These are phyloP conservation scores for Nemotelus nigrinus DNA, from an alignment of 2,888 invertebrate genomes.

Conservation along the genomic window DNA sequence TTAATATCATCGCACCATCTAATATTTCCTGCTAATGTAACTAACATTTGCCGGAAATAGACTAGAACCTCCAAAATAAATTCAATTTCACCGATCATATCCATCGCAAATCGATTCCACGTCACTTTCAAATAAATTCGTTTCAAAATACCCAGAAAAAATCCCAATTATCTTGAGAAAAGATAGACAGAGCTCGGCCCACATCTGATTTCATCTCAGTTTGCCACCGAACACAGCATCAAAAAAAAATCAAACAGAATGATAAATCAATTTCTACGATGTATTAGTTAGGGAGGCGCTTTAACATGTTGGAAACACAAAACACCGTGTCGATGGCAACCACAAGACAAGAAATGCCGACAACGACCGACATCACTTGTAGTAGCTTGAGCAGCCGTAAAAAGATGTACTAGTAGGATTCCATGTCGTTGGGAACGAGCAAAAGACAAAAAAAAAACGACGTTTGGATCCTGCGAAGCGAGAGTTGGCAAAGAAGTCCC, in stretches of 20 bases:
- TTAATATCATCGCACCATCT: no score
- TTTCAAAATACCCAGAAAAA: slow-evolving; percentile 4
- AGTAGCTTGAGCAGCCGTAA: background rate
- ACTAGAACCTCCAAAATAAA: background rate
- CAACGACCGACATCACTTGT: slow-evolving; percentile 7
- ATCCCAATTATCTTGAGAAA: slow-evolving; percentile 19
- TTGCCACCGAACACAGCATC: background rate
- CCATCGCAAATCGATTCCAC: slow-evolving; percentile 10
- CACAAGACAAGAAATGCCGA: slow-evolving; percentile 45
- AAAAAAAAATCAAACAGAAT: background rate
- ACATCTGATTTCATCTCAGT: slow-evolving; percentile 10
- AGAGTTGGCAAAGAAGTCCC: slow-evolving; percentile 2
- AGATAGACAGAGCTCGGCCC: background rate
- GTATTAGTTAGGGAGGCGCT: slow-evolving; percentile 48
- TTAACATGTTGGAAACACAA: slow-evolving; percentile 42
- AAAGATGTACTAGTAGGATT: slow-evolving; percentile 2
- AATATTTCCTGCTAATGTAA: background rate
- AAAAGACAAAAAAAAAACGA: background rate
- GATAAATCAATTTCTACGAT: slow-evolving; percentile 42
- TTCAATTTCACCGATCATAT: slow-evolving; percentile 36
- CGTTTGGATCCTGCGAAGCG: background rate
- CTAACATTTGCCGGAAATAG: slow-evolving; percentile 6
- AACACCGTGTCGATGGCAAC: slow-evolving; percentile 41
- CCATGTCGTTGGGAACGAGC: slow-evolving; percentile 12
- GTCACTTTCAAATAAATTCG: background rate